Conservation (phyloP, 2,888 invertebrate species). For the Dorcus parallelipipedus region DNA sequence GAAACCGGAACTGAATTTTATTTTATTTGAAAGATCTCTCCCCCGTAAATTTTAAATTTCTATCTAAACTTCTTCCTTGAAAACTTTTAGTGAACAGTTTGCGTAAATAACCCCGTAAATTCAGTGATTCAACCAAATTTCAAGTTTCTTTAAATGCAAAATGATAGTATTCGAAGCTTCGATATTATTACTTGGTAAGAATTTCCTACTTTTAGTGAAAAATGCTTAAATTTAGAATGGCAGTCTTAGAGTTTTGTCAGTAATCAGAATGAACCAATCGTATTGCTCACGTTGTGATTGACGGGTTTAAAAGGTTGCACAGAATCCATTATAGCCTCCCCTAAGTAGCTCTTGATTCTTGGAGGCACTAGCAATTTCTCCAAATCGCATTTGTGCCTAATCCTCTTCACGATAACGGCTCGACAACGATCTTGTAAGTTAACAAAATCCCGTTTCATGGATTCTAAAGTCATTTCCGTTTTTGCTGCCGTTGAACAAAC, state of each 20-base stretch:
- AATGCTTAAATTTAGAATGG: conserved; percentile 2
- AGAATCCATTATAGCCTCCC: conserved; percentile 52
- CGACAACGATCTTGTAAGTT: conserved; percentile 68
- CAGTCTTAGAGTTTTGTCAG: conserved; percentile 5
- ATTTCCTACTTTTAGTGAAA: no score
- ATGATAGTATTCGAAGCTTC: not conserved
- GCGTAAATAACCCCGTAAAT: no score
- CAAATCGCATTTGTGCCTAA: conserved; percentile 52
- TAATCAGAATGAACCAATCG: conserved; percentile 14
- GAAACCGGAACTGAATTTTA: no score
- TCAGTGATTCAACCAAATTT: not conserved
- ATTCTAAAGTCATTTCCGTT: conserved; percentile 66
- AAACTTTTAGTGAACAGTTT: no score
- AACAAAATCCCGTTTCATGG: conserved; percentile 60
- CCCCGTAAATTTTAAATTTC: no score
- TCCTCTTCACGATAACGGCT: conserved; percentile 57
- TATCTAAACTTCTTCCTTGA: no score
- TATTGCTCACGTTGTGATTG: conserved; percentile 34
- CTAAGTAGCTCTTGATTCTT: conserved; percentile 56
- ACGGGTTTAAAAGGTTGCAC: conserved; percentile 41
- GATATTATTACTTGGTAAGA: no score
- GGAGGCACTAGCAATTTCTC: conserved; percentile 58
- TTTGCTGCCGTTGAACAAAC: conserved; percentile 72
- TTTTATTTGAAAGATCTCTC: no score
- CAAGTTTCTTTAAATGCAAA: not conserved